Evolutionary conservation across 2,797 vertebrate species (phyloP).

Genomic region (Okamejei kenojei): DNA sequence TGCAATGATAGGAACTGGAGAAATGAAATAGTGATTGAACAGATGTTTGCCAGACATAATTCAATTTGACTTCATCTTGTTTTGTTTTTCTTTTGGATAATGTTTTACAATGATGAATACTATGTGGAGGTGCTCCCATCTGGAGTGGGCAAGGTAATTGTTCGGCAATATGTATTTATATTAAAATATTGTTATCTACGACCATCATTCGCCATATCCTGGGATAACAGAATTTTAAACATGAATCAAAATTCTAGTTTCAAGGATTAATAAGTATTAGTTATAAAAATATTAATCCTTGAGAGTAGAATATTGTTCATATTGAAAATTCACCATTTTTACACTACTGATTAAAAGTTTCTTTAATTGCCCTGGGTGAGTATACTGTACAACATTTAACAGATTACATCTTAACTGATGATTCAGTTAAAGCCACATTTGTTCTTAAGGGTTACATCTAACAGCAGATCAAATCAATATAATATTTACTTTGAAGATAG

Average conservation of each 20-base stretch:
- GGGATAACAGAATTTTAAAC: background rate
- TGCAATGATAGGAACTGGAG: slow-evolving; percentile 68
- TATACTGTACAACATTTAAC: background rate
- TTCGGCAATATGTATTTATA: background rate
- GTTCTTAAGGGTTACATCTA: slow-evolving; percentile 10
- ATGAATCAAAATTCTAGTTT: no score
- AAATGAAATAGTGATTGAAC: slow-evolving; percentile 78
- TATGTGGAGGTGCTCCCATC: background rate
- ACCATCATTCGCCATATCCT: background rate
- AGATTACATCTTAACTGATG: background rate
- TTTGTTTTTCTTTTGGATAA: background rate
- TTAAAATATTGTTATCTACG: background rate
- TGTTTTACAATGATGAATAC: background rate
- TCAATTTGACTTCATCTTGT: background rate
- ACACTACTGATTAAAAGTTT: background rate
- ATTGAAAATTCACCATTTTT: background rate
- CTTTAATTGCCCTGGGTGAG: background rate
- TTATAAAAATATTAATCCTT: background rate
- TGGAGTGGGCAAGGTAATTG: background rate
- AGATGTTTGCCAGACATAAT: slow-evolving; percentile 36
- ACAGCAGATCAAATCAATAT: slow-evolving; percentile 3
- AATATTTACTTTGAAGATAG: background rate
- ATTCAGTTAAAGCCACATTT: background rate
- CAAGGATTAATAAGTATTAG: no score
- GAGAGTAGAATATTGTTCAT: background rate